Conservation (phyloP, 1,140 invertebrate genomes). For the Meloidogyne floridensis region DNA sequence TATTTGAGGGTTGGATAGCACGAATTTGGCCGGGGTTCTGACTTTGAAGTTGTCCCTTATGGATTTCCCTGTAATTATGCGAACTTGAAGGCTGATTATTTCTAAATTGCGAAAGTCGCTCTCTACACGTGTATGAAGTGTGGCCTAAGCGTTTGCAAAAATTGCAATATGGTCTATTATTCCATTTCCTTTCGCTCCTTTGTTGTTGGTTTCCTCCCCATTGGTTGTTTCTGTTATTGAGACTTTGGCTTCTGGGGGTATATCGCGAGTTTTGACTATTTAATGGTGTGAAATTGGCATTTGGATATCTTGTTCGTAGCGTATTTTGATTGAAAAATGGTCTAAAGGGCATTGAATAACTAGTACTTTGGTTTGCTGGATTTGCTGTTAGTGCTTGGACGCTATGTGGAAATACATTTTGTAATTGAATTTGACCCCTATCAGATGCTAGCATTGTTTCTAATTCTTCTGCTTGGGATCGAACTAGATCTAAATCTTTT, state of each 20-base stretch:
- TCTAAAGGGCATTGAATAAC: not conserved
- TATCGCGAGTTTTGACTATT: not conserved
- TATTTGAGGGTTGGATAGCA: no score
- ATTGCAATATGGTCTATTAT: not conserved
- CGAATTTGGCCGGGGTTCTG: no score
- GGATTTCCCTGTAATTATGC: not conserved
- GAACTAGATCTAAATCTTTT: not conserved
- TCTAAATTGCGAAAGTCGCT: no score
- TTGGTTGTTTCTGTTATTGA: no score
- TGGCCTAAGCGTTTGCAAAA: not conserved
- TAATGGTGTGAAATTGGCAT: not conserved
- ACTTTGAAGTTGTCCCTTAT: no score
- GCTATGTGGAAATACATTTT: not conserved
- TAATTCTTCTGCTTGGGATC: slow-evolving; percentile 8
- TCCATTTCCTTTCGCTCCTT: not conserved
- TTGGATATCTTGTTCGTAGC: not conserved
- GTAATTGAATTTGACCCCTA: not conserved
- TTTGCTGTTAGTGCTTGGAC: not conserved
- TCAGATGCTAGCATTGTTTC: not conserved
- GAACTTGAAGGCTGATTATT: not conserved
- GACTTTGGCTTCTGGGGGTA: not conserved
- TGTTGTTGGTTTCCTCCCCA: not conserved
- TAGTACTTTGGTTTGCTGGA: not conserved
- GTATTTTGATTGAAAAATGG: not conserved
- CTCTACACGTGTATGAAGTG: not conserved